phyloP scores from a whole-genome alignment of 1,140 invertebrate genomes.

The Heterodera schachtii region DNA sequence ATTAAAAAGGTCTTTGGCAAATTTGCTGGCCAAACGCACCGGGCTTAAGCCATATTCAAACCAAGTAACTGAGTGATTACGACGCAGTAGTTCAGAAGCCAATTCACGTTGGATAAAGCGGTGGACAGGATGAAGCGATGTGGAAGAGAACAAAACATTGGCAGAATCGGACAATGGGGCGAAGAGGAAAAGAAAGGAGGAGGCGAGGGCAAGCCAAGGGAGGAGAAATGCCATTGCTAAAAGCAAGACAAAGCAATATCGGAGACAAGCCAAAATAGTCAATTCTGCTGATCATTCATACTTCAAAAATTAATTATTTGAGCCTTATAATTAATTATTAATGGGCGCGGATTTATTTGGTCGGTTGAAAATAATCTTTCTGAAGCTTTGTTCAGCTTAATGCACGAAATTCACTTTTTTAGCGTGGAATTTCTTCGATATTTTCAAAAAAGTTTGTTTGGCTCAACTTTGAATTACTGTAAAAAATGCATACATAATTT shows the following conservation, averaged over 20 bases:
- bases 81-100: slow-evolving; percentile 56
- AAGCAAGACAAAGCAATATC: background rate
- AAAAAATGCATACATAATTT: no score
- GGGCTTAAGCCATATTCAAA: slow-evolving; percentile 59
- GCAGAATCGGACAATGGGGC: slow-evolving; percentile 72
- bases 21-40: slow-evolving; percentile 29
- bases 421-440: no score
- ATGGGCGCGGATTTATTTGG: no score
- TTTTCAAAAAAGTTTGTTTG: no score
- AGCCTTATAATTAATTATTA: no score
- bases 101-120: slow-evolving; percentile 54
- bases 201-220: background rate
- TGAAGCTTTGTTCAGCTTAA: no score
- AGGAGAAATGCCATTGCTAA: background rate
- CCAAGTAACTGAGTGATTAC: slow-evolving; percentile 62
- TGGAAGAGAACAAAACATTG: slow-evolving; percentile 52
- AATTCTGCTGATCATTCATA: background rate
- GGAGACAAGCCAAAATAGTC: background rate
- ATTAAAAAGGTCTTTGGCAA: slow-evolving; percentile 15
- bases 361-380: no score
- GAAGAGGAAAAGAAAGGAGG: background rate
- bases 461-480: no score
- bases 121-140: slow-evolving; percentile 54
- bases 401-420: no score
- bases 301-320: no score